phyloP scores from a whole-genome alignment of 1,140 invertebrate species.

The Gerris buenoi region DNA sequence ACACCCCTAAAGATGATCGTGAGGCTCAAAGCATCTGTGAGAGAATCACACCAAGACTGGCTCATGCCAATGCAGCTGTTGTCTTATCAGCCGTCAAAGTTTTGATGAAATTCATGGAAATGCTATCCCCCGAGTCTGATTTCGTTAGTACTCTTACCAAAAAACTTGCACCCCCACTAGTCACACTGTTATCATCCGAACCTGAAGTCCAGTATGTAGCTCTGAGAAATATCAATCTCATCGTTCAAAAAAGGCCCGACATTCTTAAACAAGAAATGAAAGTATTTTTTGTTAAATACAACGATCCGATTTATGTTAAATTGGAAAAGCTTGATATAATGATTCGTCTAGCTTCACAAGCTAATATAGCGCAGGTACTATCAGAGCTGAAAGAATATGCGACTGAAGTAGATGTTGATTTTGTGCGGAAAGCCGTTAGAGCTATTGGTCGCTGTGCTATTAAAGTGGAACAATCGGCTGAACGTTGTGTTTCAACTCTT shows the following conservation, averaged over 20 bases:
- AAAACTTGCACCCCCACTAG: slow-evolving; percentile 95
- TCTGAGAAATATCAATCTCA: slow-evolving; percentile 94
- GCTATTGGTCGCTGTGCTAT: slow-evolving; percentile 98
- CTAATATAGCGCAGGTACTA: slow-evolving; percentile 95
- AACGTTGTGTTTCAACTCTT: slow-evolving; percentile 93
- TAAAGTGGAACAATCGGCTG: slow-evolving; percentile 97
- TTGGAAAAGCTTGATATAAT: slow-evolving; percentile 99
- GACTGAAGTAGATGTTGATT: slow-evolving; percentile 99
- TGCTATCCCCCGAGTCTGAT: slow-evolving; percentile 82
- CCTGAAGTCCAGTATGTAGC: slow-evolving; percentile 99
- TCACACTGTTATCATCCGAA: slow-evolving; percentile 93
- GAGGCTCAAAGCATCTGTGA: slow-evolving; percentile 99
- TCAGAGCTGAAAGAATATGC: slow-evolving; percentile 97
- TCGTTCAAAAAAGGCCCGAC: slow-evolving; percentile 96
- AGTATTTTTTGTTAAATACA: slow-evolving; percentile 99
- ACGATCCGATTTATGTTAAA: slow-evolving; percentile 99
- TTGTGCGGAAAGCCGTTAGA: slow-evolving; percentile 93
- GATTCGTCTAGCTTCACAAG: slow-evolving; percentile 94
- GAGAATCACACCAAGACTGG: slow-evolving; percentile 89
- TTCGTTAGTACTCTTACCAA: slow-evolving; percentile 88
- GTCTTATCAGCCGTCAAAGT: slow-evolving; percentile 97
- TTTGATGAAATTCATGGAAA: slow-evolving; percentile 95
- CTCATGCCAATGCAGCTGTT: slow-evolving; percentile 99
- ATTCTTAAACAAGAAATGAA: slow-evolving; percentile 99
- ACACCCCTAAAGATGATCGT: slow-evolving; percentile 89